Evolutionary conservation across 2,888 invertebrate species (phyloP), one percentile per base, ranked within the genome.

Genomic region (Muscina levida): DNA sequence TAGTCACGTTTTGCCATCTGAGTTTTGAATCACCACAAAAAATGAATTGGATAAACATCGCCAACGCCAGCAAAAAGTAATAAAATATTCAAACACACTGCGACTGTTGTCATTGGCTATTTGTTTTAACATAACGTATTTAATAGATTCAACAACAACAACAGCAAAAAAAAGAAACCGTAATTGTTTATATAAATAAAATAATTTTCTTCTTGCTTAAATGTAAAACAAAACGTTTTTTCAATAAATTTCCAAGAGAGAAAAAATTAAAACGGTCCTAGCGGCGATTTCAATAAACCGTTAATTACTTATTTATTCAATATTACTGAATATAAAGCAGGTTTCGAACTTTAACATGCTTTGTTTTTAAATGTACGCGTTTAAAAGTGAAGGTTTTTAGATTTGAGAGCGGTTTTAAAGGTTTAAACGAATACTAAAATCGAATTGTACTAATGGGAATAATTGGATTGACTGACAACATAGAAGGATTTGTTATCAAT

Each of bases 61-160:
- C 24, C 56, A 2, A 26, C 17, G 26, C 5, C 59, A 57, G 11
- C 37, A 57, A 31, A 17, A 22, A 62, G 39, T 62, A 62, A 42
- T 62, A 62, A 62, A 17, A 62, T 22, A 39, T n/a, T 1, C 22
- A 10, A 19, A 42, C 62, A 22, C 42, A 42, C 42, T 39, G 39
- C 6, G 1, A 56, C 26, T 22, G 22, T 44, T 65, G 72, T 70
- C 72, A 48, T 70, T 72, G 68, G 72, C 65, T 72, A 72, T 72
- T 76, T 72, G 65, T 59, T 51, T 71, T 57, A 67, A 79, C 48
- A 44, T 62, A 37, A 62, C 39, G 19, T 62, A 62, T 62, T 62
- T 62, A 62, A 62, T 62, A 62, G 42, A 62, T 62, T 42, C 3
- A 31, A 39, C 62, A 39, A 59, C 15, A 59, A 59, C 31, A 39